Conservation (phyloP, 2,113 vertebrate genomes). For the Clarias macrocephalus region DNA sequence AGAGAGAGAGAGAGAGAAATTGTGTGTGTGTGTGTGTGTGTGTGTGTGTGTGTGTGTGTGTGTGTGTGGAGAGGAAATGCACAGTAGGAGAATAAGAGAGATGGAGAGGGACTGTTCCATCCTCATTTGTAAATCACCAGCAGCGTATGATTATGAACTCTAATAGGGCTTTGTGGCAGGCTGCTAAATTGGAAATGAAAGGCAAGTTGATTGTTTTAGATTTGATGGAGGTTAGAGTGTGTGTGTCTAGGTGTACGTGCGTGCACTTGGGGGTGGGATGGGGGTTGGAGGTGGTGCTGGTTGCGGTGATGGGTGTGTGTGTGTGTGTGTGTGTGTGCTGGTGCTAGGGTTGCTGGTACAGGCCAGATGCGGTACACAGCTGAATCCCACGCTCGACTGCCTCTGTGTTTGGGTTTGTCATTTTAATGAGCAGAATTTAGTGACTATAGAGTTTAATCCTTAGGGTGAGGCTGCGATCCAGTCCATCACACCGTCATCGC, state of each 20-base stretch:
- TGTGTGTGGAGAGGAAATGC: slow-evolving; percentile 50
- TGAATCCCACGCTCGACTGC: slow-evolving; percentile 77
- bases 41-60: no score
- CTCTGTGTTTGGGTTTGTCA: slow-evolving; percentile 79
- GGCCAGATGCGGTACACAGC: slow-evolving; percentile 80
- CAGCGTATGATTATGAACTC: slow-evolving; percentile 71
- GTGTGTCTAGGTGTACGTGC: slow-evolving; percentile 33
- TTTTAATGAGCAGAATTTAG: slow-evolving; percentile 83
- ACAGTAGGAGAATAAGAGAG: slow-evolving; percentile 40
- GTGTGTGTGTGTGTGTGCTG: slow-evolving; percentile 47
- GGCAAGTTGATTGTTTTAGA: slow-evolving; percentile 78
- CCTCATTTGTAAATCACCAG: slow-evolving; percentile 67
- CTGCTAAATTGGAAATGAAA: slow-evolving; percentile 79
- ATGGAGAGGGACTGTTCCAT: slow-evolving; percentile 53
- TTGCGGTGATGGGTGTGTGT: neutral
- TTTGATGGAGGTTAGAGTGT: slow-evolving; percentile 65
- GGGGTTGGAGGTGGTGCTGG: neutral
- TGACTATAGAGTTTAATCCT: slow-evolving; percentile 73
- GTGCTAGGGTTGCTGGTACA: slow-evolving; percentile 68
- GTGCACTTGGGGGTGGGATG: slow-evolving; percentile 5
- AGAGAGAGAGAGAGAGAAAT: slow-evolving; percentile 64
- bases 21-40: no score
- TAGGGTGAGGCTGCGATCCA: slow-evolving; percentile 68
- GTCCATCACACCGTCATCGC: slow-evolving; percentile 70
- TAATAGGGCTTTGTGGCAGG: slow-evolving; percentile 74